phyloP scores from a whole-genome alignment of 2,888 invertebrate species.

The Endomychus coccineus region DNA sequence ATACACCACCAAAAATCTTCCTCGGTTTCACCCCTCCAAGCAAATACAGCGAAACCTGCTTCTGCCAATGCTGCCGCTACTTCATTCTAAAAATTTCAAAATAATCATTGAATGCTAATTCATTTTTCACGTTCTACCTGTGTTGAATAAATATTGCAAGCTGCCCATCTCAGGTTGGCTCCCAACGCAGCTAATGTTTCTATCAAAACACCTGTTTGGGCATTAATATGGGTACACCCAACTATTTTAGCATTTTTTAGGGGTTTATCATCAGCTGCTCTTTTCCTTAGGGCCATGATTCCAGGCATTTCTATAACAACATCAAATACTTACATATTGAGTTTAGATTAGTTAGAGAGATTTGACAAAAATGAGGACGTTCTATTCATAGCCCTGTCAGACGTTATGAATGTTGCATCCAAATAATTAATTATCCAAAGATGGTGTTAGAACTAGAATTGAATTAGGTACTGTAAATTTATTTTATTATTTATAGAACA shows the following conservation, averaged over 20 bases:
- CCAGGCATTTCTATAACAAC: constrained; percentile 84
- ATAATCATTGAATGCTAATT: constrained; percentile 7
- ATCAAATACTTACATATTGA: too few species aligned
- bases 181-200: constrained; percentile 84
- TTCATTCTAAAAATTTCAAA: constrained; percentile 64
- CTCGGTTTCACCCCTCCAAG: constrained; percentile 96
- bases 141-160: constrained; percentile 97
- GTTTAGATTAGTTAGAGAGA: too few species aligned
- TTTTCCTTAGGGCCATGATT: constrained; percentile 86
- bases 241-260: constrained; percentile 89
- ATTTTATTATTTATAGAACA: too few species aligned
- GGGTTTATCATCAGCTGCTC: constrained; percentile 91
- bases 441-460: too few species aligned
- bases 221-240: constrained; percentile 97
- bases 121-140: constrained; percentile 50
- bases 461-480: too few species aligned
- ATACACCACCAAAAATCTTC: constrained; percentile 99
- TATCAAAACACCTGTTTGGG: constrained; percentile 92
- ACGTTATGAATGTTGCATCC: too few species aligned
- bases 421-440: too few species aligned
- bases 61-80: constrained; percentile 93
- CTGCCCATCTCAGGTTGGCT: constrained; percentile 91
- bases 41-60: constrained; percentile 82
- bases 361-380: too few species aligned
- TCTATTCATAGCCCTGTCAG: too few species aligned